phyloP scores from a whole-genome alignment of 2,888 invertebrate genomes.

The Nymphalis polychloros region DNA sequence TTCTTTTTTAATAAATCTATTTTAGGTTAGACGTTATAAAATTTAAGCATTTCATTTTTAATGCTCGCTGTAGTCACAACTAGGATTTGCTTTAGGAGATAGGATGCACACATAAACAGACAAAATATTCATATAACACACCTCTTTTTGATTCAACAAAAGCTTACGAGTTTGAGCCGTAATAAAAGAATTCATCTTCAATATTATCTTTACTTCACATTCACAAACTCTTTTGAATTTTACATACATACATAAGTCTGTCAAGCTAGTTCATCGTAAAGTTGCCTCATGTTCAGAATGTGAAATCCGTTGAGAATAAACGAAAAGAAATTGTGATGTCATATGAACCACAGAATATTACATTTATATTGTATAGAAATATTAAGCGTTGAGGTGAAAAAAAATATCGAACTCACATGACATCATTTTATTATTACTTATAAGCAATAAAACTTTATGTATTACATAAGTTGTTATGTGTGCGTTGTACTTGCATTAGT shows the following conservation, averaged over 20 bases:
- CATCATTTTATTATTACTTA: no score
- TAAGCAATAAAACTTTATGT: no score
- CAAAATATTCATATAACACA: neutral
- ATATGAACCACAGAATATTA: neutral
- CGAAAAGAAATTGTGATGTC: neutral
- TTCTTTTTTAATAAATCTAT: no score
- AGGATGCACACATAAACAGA: neutral
- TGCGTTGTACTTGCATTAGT: no score
- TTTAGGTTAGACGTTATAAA: no score
- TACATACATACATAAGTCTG: conserved; percentile 4
- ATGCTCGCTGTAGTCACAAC: no score
- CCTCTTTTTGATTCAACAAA: neutral
- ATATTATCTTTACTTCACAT: conserved; percentile 1
- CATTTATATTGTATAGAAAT: neutral
- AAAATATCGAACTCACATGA: no score
- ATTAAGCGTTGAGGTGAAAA: no score
- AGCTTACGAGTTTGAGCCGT: neutral
- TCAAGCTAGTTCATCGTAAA: conserved; percentile 7
- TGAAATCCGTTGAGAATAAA: conserved; percentile 3
- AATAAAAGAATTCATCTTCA: conserved; percentile 6
- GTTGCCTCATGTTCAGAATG: conserved; percentile 2
- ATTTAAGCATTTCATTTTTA: no score
- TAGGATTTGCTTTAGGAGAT: no score
- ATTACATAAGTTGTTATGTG: no score
- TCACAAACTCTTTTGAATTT: conserved; percentile 11